Conservation (phyloP, 92 coral and sea anemone genomes). For the Zoanthus sansibaricus region DNA sequence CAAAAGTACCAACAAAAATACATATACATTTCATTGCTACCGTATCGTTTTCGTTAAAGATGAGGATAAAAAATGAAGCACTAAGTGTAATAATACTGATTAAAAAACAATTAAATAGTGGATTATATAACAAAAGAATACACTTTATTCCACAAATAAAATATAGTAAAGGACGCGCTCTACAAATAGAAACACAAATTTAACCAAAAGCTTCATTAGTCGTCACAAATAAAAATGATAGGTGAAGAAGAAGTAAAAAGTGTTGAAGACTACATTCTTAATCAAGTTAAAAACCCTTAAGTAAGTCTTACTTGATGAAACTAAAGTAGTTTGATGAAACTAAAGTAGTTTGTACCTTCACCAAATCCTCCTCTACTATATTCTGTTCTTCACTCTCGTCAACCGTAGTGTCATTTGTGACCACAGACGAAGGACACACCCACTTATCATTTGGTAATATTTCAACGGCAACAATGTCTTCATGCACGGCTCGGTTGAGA, state of each 20-base stretch:
- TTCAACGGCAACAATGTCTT: constrained; percentile 92
- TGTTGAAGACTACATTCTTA: not conserved
- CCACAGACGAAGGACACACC: constrained; percentile 89
- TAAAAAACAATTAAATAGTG: not conserved
- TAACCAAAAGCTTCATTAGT: not conserved
- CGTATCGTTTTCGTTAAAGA: too few species aligned
- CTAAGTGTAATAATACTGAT: too few species aligned
- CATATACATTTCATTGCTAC: too few species aligned
- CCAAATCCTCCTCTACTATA: constrained; percentile 33
- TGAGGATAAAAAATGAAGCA: too few species aligned
- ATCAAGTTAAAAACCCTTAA: not conserved
- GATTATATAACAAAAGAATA: not conserved
- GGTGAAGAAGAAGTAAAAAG: not conserved
- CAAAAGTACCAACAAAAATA: too few species aligned
- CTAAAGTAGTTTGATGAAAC: too few species aligned
- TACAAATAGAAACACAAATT: not conserved
- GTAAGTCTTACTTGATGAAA: not conserved
- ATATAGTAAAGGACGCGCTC: not conserved
- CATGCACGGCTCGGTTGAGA: constrained; percentile 95
- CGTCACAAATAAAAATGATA: not conserved
- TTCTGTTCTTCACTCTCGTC: constrained; percentile 60
- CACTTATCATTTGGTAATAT: constrained; percentile 85
- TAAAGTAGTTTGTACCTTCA: not conserved
- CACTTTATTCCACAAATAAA: not conserved
- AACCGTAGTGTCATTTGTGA: constrained; percentile 66